Base-by-base conservation (phyloP, 2,888 invertebrate species). In the Venusia cambrica region DNA sequence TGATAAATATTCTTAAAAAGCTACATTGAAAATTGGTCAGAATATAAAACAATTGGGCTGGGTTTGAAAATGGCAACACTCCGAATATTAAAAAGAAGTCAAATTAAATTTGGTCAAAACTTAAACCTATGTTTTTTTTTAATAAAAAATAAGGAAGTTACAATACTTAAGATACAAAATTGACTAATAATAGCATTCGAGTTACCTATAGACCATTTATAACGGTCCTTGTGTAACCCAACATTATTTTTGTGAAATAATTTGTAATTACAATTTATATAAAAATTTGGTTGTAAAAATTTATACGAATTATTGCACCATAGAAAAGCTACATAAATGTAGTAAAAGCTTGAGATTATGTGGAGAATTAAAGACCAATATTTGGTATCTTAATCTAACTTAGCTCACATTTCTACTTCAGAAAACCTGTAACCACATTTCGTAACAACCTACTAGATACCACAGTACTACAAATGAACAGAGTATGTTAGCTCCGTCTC, bases 251-350 rank as follows among this genome's bases (percentile, higher is more conserved):
- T n/a, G n/a, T n/a, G n/a, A n/a, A n/a, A n/a, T n/a, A n/a, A n/a
- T n/a, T n/a, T n/a, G n/a, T n/a, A n/a, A 28, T 41, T 41, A 40
- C 18, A 36, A 33, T 37, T 39, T 17, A 27, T 32, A 30, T 31
- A 34, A 43, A n/a, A 31, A 20, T 31, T 17, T 40, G 45, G 40
- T 41, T 33, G 37, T 41, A 24, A 30, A 38, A 17, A 25, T 24
- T 27, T 39, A 44, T 35, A 44, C 48, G 29, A 51, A 43, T 51
- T 64, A 68, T 68, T 68, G 68, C 68, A 69, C 68, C 59, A 32
- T 43, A 53, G 51, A 49, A 45, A 45, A 34, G 22, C 38, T 43
- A 45, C 38, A 40, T 45, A 35, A 33, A 32, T 38, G 12, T 10
- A 24, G 28, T 38, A 26, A 24, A 39, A 20, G 30, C 5, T 11